phyloP scores from a whole-genome alignment of 2,888 invertebrate genomes.

The Elysia crispata region DNA sequence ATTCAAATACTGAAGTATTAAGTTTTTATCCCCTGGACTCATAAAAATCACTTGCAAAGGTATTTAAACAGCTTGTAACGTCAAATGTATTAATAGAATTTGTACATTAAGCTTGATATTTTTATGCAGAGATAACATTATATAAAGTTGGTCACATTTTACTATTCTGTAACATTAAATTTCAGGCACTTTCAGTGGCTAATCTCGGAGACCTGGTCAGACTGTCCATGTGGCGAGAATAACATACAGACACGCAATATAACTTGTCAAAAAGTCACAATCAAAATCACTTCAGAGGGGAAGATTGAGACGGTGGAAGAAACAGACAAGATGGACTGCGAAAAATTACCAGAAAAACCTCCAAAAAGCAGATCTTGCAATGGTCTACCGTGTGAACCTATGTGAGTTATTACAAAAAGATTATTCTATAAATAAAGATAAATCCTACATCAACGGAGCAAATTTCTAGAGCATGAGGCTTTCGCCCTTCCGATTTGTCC shows the following conservation, averaged over 20 bases:
- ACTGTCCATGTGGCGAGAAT: slow-evolving; percentile 33
- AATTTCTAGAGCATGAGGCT: too few relatives aligned
- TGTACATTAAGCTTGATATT: too few relatives aligned
- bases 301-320: background rate
- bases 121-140: too few relatives aligned
- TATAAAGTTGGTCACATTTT: too few relatives aligned
- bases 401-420: slow-evolving; percentile 1
- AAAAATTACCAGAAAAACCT: slow-evolving; percentile 22
- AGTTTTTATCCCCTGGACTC: too few relatives aligned
- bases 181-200: slow-evolving; percentile 21
- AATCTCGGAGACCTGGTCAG: slow-evolving; percentile 26
- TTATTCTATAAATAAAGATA: background rate
- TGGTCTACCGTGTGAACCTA: slow-evolving; percentile 26
- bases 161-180: too few relatives aligned
- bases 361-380: slow-evolving; percentile 33
- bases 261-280: slow-evolving; percentile 25
- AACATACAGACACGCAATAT: slow-evolving; percentile 25
- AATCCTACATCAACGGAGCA: too few relatives aligned
- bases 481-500: too few relatives aligned
- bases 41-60: too few relatives aligned
- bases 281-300: background rate
- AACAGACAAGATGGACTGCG: background rate
- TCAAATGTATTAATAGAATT: too few relatives aligned
- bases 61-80: too few relatives aligned
- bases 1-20: too few relatives aligned